Percentiles rank a stretch among this genome's conserved stretches.
phyloP scores from a whole-genome alignment of 2,888 invertebrate genomes.

The Holacanthella duospinosa region DNA sequence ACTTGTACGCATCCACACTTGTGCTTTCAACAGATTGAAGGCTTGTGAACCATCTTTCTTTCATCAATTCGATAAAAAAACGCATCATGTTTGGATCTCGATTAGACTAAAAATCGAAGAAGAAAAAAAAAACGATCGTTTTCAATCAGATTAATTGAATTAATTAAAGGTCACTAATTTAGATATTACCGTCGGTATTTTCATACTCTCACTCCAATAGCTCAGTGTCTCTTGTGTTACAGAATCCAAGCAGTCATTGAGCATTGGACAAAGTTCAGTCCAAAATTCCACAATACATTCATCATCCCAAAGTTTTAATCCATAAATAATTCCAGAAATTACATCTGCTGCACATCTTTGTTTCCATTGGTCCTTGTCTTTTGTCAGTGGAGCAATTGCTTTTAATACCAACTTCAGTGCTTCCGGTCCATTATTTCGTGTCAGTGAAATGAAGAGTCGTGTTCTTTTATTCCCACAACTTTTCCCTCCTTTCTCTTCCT shows the following conservation, averaged over 20 bases:
- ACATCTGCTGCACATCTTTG: slow-evolving; percentile 49
- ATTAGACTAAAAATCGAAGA: slow-evolving; percentile 22
- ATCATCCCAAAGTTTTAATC: slow-evolving; percentile 47
- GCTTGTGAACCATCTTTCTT: slow-evolving; percentile 31
- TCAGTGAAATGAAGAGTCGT: slow-evolving; percentile 16
- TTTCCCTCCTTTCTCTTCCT: slow-evolving; percentile 59
- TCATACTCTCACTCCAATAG: slow-evolving; percentile 43
- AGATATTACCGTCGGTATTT: slow-evolving; percentile 27
- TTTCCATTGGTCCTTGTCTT: slow-evolving; percentile 44
- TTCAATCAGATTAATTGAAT: not conserved
- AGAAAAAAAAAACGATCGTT: not conserved
- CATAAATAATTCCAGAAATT: slow-evolving; percentile 46
- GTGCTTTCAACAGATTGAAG: slow-evolving; percentile 36
- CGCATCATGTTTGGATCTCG: slow-evolving; percentile 36
- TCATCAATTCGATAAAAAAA: slow-evolving; percentile 33
- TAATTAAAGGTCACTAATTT: slow-evolving; percentile 6
- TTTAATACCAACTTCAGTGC: slow-evolving; percentile 20
- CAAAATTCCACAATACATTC: slow-evolving; percentile 42
- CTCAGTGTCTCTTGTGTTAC: slow-evolving; percentile 44
- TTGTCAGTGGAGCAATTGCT: slow-evolving; percentile 39
- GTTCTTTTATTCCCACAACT: slow-evolving; percentile 26
- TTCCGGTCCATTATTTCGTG: slow-evolving; percentile 33
- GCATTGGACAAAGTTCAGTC: slow-evolving; percentile 43
- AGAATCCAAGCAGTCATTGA: slow-evolving; percentile 43
- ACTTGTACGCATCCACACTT: slow-evolving; percentile 36